Evolutionary conservation across 2,797 vertebrate genomes (phyloP).

Genomic region (Austrolebias charrua): DNA sequence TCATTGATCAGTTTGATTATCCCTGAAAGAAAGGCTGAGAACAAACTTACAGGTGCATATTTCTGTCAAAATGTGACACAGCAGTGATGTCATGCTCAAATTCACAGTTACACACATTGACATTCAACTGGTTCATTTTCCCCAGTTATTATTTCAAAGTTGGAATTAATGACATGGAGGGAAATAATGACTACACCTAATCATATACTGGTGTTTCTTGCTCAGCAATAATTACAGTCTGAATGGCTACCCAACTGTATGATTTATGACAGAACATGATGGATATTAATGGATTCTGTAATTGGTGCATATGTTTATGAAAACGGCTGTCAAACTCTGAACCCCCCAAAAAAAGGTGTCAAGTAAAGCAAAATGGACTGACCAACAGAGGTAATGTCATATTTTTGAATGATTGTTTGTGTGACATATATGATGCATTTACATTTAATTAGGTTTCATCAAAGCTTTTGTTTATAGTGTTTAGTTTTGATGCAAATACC

Average conservation of each 20-base stretch:
- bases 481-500: too few relatives aligned
- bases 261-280: slow-evolving; percentile 82
- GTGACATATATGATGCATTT: neutral
- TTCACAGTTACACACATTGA: slow-evolving; percentile 73
- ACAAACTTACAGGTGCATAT: slow-evolving; percentile 59
- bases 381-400: slow-evolving; percentile 16
- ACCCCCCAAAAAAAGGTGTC: slow-evolving; percentile 61
- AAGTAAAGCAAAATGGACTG: slow-evolving; percentile 53
- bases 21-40: slow-evolving; percentile 41
- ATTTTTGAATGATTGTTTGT: neutral
- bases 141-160: slow-evolving; percentile 77
- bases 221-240: slow-evolving; percentile 80
- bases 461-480: too few relatives aligned
- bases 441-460: neutral
- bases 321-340: slow-evolving; percentile 70
- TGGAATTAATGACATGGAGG: slow-evolving; percentile 75
- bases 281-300: slow-evolving; percentile 84
- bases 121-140: slow-evolving; percentile 71
- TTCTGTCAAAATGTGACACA: slow-evolving; percentile 62
- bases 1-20: slow-evolving; percentile 68
- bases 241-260: slow-evolving; percentile 71
- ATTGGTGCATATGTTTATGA: slow-evolving; percentile 80
- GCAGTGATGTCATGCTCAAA: slow-evolving; percentile 67
- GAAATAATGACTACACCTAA: slow-evolving; percentile 80
- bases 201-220: slow-evolving; percentile 79